phyloP scores from a whole-genome alignment of 2,113 vertebrate genomes.

The Corvus hawaiiensis region DNA sequence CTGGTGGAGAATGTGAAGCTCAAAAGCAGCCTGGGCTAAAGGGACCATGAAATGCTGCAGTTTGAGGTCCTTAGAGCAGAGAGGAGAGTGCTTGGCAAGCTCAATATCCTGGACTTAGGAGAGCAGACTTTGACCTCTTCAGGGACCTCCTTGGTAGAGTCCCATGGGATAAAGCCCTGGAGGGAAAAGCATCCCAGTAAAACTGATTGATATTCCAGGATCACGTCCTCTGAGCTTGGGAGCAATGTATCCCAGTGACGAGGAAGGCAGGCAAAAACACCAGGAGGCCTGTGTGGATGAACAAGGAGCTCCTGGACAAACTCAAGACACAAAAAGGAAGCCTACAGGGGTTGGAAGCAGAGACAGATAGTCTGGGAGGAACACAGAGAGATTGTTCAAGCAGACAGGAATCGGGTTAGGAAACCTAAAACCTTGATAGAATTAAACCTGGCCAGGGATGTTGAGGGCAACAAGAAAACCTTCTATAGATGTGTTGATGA shows the following conservation, averaged over 20 bases:
- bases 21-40: neutral
- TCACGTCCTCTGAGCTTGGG: neutral
- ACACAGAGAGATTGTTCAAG: neutral
- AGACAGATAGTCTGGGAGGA: neutral
- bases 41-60: neutral
- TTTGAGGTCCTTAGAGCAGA: neutral
- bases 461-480: neutral
- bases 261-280: neutral
- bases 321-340: neutral
- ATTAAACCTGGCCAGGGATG: neutral
- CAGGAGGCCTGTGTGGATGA: neutral
- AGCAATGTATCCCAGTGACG: neutral
- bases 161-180: neutral
- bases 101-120: neutral
- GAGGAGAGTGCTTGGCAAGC: neutral
- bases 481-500: neutral
- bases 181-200: neutral
- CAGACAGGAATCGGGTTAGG: accelerated
- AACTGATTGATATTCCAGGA: neutral
- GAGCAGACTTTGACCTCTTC: neutral
- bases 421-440: neutral
- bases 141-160: neutral
- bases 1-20: neutral
- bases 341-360: neutral
- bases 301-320: neutral